Base-by-base conservation (phyloP, 2,797 vertebrate genomes). In the Naso thynnoides region DNA sequence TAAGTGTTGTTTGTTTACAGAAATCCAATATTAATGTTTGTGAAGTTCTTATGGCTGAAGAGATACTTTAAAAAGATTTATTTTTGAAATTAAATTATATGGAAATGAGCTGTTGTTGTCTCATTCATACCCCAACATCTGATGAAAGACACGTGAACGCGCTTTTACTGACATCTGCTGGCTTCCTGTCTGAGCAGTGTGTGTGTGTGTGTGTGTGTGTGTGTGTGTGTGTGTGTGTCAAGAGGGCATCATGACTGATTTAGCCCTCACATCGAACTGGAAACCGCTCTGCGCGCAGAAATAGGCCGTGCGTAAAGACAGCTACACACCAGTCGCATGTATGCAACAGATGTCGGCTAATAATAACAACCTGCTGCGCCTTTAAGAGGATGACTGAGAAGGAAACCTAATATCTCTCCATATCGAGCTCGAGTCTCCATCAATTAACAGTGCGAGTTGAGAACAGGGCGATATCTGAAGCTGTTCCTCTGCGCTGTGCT, bases 71-170 rank as follows among this genome's bases (percentile, higher is more conserved):
- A 62, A 92, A 92, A 94, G 81, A 90, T 94, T 85, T 94, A 93
- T 95, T 95, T 95, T 95, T 93, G 18, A 90, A 90, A 94, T 92
- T 93, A 94, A 94, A 94, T 82, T 79, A 82, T 89, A 75, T 79
- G 72, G 79, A 93, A 89, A 88, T 69, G 23, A 69, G 27, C 9
- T 6, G 8, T 6, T 73, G 41, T 36, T 26, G 15, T 47, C 21
- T 83, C 19, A 2, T 71, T 58, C 23, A 5, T 80, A 8, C 24
- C 44, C 33, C 53, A n/a, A n/a, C n/a, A n/a, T n/a, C n/a, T n/a
- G n/a, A n/a, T n/a, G 36, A 38, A 8, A n/a, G 41, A 44, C 48
- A 58, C 62, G 3, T 77, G 69, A 77, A 47, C 56, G 45, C 63
- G 52, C 55, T 76, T 72, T 21, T 16, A 6, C 65, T 72, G 76